Conservation (phyloP, 2,113 vertebrate species). For the Solenodon paradoxus region DNA sequence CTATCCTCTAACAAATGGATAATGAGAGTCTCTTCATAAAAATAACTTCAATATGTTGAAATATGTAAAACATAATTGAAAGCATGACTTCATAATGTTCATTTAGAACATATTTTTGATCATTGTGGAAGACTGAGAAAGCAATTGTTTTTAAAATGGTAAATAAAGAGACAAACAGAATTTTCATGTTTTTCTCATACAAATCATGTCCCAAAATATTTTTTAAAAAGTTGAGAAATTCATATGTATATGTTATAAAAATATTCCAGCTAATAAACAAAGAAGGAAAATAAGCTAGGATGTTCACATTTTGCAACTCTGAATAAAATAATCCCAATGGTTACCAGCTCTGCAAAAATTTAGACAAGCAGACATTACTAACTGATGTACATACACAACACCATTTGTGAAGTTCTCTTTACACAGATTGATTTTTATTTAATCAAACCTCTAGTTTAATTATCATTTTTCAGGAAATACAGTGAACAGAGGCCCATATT, state of each 20-base stretch:
- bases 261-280: background rate
- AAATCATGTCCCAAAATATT: no score
- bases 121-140: background rate
- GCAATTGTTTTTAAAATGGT: background rate
- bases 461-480: background rate
- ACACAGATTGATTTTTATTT: background rate
- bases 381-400: background rate
- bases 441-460: background rate
- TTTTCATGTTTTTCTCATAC: background rate
- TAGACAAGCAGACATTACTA: background rate
- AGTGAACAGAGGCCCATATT: background rate
- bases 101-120: background rate
- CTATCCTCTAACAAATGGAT: background rate
- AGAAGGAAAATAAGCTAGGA: background rate
- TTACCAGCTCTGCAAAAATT: background rate
- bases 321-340: background rate
- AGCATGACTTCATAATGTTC: background rate
- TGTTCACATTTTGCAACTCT: background rate
- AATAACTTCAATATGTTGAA: background rate
- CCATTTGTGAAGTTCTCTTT: background rate
- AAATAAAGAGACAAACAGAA: background rate
- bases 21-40: background rate
- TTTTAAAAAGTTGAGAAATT: no score
- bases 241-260: background rate
- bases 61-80: background rate